A percentile compares a stretch with the other conserved stretches of the same genome.
These are phyloP conservation scores for Pseudochirops corinnae DNA, from an alignment of 2,797 vertebrate genomes.

Conservation along the genomic window DNA sequence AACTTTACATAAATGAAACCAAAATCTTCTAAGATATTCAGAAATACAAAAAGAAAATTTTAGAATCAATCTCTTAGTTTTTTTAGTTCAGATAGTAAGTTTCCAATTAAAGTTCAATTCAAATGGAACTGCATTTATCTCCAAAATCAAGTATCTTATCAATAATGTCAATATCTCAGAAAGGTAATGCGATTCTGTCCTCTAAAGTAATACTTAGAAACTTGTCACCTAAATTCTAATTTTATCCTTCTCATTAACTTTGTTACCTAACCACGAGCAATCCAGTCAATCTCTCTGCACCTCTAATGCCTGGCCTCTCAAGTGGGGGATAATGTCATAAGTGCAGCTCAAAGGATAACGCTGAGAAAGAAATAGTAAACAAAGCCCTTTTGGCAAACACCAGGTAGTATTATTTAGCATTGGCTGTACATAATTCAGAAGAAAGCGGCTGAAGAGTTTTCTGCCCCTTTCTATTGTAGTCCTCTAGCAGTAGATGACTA, in stretches of 20 bases:
- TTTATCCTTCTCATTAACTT: conserved; percentile 6
- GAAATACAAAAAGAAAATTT: conserved; percentile 20
- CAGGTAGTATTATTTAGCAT: conserved; percentile 40
- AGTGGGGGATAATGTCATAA: conserved; percentile 30
- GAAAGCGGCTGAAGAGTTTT: background rate
- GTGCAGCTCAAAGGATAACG: conserved; percentile 25
- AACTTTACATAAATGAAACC: conserved; percentile 40
- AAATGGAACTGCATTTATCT: background rate
- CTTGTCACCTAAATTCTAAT: conserved; percentile 34
- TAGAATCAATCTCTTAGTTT: conserved; percentile 35
- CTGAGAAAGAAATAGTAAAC: background rate
- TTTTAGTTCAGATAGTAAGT: conserved; percentile 51
- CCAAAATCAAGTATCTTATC: background rate
- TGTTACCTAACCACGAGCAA: conserved; percentile 24
- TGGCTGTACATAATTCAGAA: background rate
- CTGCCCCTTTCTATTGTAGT: background rate
- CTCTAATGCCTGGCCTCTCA: conserved; percentile 18
- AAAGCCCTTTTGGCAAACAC: background rate
- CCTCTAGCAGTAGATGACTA: conserved; percentile 45
- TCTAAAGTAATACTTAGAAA: conserved; percentile 50
- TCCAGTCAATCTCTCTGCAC: conserved; percentile 13
- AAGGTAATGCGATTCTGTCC: conserved; percentile 37
- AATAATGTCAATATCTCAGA: conserved; percentile 1
- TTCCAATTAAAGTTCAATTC: conserved; percentile 43
- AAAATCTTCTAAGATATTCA: conserved; percentile 32